Conservation (phyloP, 2,797 vertebrate genomes). For the Hemibagrus guttatus region DNA sequence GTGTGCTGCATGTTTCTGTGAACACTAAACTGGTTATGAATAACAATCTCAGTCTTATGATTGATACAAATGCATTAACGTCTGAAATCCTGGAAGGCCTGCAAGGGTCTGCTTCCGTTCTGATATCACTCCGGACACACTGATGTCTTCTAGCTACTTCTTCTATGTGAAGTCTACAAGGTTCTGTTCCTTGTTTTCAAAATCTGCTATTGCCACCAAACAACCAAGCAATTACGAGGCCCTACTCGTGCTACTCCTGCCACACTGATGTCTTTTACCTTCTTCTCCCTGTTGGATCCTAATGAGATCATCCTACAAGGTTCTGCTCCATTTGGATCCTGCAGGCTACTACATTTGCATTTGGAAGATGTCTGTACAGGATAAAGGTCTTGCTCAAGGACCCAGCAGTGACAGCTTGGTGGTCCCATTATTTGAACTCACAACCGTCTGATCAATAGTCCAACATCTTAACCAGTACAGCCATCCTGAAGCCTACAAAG, state of each 20-base stretch:
- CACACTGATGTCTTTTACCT: background rate
- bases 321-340: background rate
- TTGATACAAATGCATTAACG: background rate
- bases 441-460: no score
- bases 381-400: no score
- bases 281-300: background rate
- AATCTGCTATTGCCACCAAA: background rate
- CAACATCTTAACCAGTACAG: background rate
- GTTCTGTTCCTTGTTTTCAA: background rate
- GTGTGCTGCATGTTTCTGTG: constrained; percentile 6
- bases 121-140: background rate
- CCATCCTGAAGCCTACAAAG: background rate
- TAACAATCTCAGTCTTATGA: background rate
- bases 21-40: background rate
- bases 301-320: background rate
- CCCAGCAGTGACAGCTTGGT: no score
- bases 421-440: no score
- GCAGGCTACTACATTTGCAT: no score
- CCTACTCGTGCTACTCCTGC: background rate
- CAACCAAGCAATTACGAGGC: no score
- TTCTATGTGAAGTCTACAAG: background rate
- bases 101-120: background rate
- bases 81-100: background rate
- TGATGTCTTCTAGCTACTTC: background rate
- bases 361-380: no score